These are phyloP conservation scores for Lepidothrix coronata DNA, from an alignment of 2,113 vertebrate genomes.

Conservation along the genomic window DNA sequence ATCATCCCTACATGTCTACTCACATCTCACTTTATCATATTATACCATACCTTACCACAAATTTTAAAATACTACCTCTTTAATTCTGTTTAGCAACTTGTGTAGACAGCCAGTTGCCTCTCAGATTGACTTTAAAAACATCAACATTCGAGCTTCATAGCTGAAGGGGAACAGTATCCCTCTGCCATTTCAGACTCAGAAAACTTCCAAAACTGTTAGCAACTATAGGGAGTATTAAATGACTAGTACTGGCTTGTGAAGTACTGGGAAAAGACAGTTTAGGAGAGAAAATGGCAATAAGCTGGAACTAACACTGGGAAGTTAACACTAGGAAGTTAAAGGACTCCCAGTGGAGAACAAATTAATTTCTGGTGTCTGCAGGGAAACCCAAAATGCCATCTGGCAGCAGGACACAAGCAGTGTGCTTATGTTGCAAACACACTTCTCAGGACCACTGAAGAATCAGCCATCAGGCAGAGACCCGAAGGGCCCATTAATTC, in stretches of 20 bases:
- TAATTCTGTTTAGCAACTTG: background rate
- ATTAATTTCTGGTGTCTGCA: background rate
- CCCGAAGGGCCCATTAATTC: background rate
- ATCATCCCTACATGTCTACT: background rate
- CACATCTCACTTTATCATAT: background rate
- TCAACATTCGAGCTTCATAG: background rate
- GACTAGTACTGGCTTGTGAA: background rate
- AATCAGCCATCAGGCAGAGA: background rate
- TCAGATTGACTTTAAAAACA: background rate
- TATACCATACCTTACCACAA: background rate
- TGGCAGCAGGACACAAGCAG: background rate
- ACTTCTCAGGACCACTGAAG: background rate
- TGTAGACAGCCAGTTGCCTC: background rate
- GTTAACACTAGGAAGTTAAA: background rate
- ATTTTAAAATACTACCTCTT: background rate
- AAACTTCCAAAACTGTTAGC: background rate
- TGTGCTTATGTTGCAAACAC: background rate
- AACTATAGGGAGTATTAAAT: background rate
- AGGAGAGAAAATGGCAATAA: background rate
- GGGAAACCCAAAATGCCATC: background rate
- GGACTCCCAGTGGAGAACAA: background rate
- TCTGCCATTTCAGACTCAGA: background rate
- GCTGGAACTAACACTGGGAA: background rate
- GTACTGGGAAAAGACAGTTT: background rate
- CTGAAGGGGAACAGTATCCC: background rate